Evolutionary conservation across 1,140 invertebrate genomes (phyloP), one percentile per base, ranked within the genome.

Genomic region (Pogonus chalceus): DNA sequence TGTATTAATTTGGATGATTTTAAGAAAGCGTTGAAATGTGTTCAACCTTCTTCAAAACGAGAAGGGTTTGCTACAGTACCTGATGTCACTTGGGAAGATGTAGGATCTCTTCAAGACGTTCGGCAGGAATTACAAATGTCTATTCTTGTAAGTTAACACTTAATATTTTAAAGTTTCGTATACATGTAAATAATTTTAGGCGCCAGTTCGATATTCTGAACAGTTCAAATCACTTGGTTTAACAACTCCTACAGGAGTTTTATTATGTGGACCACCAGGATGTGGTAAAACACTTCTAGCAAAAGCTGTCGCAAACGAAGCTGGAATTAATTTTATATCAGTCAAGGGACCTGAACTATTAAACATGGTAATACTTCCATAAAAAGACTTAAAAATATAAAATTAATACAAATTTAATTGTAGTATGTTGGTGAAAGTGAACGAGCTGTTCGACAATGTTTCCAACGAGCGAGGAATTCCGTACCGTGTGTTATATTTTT

Each of bases 361-460:
- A 1, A 94, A 94, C 66, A 94, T 92, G 88, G 37, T 43, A 43
- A n/a, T 35, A n/a, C 31, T 35, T 35, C n/a, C n/a, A 35, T 35
- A 35, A 35, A 9, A 35, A 35, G 7, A 35, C 7, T 35, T 9
- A 35, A 35, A 35, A 35, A 35, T 7, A 35, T n/a, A 35, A n/a
- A 35, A n/a, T 35, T 9, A 35, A 23, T 20, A 7, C 56, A 58
- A 55, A 60, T 59, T 63, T 57, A 49, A 55, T 72, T 76, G 22
- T 65, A 93, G 92, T 99, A 99, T 74, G 92, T 99, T 24, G 97
- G 97, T 57, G 97, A 99, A 73, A 98, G 94, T 76, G 97, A 99
- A 73, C 79, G 90, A 63, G 93, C 93, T 2, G 92, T 99, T 0
- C 75, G 97, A 31, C 85, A 92, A 20, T 91, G 94, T 63, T 99